Conservation (phyloP, 2,113 vertebrate genomes). For the Neodontobutis hainanensis region DNA sequence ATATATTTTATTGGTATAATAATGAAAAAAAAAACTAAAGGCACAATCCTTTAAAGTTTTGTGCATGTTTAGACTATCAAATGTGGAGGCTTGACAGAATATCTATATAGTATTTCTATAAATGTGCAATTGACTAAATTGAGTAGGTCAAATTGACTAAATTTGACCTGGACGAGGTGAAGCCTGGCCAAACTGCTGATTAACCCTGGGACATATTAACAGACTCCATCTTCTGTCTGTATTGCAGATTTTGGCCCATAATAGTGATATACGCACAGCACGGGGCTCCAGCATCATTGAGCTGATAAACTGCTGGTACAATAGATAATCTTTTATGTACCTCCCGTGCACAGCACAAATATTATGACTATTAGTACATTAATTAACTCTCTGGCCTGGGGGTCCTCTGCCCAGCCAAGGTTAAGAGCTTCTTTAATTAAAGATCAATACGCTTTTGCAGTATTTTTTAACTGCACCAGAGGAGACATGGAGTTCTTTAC, state of each 20-base stretch:
- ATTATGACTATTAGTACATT: conserved; percentile 86
- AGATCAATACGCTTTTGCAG: conserved; percentile 82
- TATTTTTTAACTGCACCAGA: conserved; percentile 76
- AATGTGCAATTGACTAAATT: no score
- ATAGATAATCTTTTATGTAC: conserved; percentile 87
- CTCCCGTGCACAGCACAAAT: conserved; percentile 84
- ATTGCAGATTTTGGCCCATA: conserved; percentile 80
- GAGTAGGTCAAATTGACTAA: neutral
- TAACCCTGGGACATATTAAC: conserved; percentile 69
- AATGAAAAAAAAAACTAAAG: no score
- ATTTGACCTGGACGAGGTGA: neutral
- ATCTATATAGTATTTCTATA: no score
- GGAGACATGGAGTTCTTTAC: conserved; percentile 68
- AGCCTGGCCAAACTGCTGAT: conserved; percentile 72
- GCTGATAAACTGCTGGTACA: conserved; percentile 83
- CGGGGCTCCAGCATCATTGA: conserved; percentile 77
- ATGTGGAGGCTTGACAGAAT: no score
- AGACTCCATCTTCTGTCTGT: conserved; percentile 65
- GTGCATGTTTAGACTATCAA: no score
- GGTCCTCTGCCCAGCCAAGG: conserved; percentile 78
- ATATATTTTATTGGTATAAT: no score
- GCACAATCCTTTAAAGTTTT: no score
- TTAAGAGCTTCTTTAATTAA: conserved; percentile 87
- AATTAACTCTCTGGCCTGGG: conserved; percentile 81
- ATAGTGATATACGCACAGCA: conserved; percentile 82